Base-by-base conservation (phyloP, 2,797 vertebrate genomes). In the Petrocephalus sullivani region DNA sequence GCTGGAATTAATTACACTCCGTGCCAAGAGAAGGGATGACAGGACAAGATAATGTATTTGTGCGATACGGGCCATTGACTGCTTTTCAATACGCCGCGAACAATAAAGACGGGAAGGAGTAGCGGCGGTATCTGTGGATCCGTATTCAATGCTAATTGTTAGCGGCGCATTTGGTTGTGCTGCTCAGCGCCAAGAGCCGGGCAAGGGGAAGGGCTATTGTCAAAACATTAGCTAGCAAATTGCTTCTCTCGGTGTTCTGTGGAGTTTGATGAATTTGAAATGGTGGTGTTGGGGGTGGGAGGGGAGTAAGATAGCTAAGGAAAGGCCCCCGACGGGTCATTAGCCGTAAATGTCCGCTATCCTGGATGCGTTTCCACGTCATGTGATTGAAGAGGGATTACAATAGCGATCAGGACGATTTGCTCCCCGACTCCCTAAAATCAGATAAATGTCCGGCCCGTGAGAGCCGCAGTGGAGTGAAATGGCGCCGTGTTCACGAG, bases 11-110 rank as follows among this genome's bases (percentile, higher is more conserved):
- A 95, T 95, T 95, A 94, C 94, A 93, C 93, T 94, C 92, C 91
- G 91, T 92, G 92, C 89, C 90, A 87, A 90, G 93, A 93, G 93
- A 93, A 90, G 91, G 92, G 91, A 92, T 89, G 90, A 91, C 91
- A 90, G 91, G 23, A 87, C 90, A 90, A 91, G 89, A 92, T 92
- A 91, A 92, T 93, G 90, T 92, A 93, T 93, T 92, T 93, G 93
- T 93, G 93, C 94, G 95, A 95, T 95, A 95, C 94, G 95, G 94
- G 92, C 95, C 95, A 95, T 95, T 96, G 94, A 95, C 95, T 95
- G 94, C 94, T 94, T 95, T 96, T 95, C 94, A 93, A 95, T 94
- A 94, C 93, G 93, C 93, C 93, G 91, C 92, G 94, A 95, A 95
- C 94, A 95, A 95, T 95, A 95, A 95, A 88, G 21, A 88, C 67